Base-by-base conservation (phyloP, 2,113 vertebrate genomes). In the Tringa solitaria region DNA sequence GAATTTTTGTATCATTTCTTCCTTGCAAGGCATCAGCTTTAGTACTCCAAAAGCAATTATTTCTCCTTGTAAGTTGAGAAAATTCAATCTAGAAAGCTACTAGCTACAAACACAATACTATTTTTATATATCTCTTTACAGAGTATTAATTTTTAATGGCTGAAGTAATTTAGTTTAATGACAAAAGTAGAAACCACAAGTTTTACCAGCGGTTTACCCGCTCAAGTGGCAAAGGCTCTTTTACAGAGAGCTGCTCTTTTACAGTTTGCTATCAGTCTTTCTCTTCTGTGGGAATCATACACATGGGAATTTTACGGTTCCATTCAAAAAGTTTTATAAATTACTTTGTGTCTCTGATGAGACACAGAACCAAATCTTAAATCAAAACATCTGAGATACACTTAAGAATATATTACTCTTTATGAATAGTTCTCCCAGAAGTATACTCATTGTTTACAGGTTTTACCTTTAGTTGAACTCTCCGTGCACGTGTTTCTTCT, bases 381-480 rank as follows among this genome's bases (percentile, higher is more conserved):
- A 33, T 63, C 35, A 45, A 45, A 53, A 75, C 33, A 75, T 30
- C 53, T 59, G 51, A 69, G 54, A 75, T 18, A 35, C 12, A n/a
- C 26, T 61, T 54, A 53, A 37, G 53, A 67, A 68, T 41, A 24
- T 12, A 67, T n/a, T 77, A 79, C 27, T 60, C 35, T 69, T 60
- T 23, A 75, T 20, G 6, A 63, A 59, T 1, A 76, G 19, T 51
- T 87, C 76, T 59, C 53, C 20, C 50, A 26, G 9, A 90, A 64
- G 20, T 43, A 68, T 12, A 50, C 4, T 21, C n/a, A 53, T 39
- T 76, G n/a, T 74, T 83, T 51, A 73, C 6, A 67, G 17, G n/a
- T 30, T 81, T 97, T 97, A 99, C 99, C 99, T 99, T 99, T 41
- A 99, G 88, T 4, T 99, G 99, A 65, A 99, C 99, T 90, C 99